phyloP scores from a whole-genome alignment of 2,888 invertebrate species.

The Theretra japonica region DNA sequence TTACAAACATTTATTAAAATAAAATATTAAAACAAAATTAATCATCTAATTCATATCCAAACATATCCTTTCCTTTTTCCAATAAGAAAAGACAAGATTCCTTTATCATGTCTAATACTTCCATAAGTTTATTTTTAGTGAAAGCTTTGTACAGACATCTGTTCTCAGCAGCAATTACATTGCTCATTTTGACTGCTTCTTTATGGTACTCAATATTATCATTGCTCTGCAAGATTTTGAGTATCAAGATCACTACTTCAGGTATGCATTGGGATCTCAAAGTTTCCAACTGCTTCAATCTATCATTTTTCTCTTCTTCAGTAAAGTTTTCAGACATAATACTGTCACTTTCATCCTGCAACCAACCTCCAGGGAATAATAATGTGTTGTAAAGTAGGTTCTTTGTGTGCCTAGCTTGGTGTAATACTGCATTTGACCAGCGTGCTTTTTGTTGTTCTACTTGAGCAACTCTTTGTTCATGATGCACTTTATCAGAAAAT shows the following conservation, averaged over 20 bases:
- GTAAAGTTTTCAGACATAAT: slow-evolving; percentile 75
- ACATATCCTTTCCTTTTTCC: slow-evolving; percentile 92
- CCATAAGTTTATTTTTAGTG: slow-evolving; percentile 89
- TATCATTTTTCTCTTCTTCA: slow-evolving; percentile 78
- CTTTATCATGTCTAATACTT: slow-evolving; percentile 90
- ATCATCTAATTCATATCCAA: slow-evolving; percentile 87
- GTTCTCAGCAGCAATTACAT: slow-evolving; percentile 91
- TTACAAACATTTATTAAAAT: slow-evolving; percentile 64
- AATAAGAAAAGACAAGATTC: slow-evolving; percentile 91
- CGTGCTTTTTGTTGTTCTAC: slow-evolving; percentile 91
- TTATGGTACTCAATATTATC: slow-evolving; percentile 91
- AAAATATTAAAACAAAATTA: slow-evolving; percentile 44
- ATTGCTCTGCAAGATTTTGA: slow-evolving; percentile 91
- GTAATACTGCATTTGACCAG: slow-evolving; percentile 88
- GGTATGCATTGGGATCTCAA: slow-evolving; percentile 93
- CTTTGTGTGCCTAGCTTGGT: slow-evolving; percentile 90
- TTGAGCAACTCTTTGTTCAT: slow-evolving; percentile 92
- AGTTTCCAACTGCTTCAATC: slow-evolving; percentile 89
- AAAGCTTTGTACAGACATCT: slow-evolving; percentile 92
- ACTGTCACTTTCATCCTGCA: slow-evolving; percentile 88
- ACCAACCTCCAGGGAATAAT: slow-evolving; percentile 96
- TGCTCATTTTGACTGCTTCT: slow-evolving; percentile 87
- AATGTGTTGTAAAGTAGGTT: slow-evolving; percentile 93
- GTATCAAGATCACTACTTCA: slow-evolving; percentile 90
- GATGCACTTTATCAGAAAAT: slow-evolving; percentile 94